These are phyloP conservation scores for Tinea semifulvella DNA, from an alignment of 2,888 invertebrate genomes.

Conservation along the genomic window DNA sequence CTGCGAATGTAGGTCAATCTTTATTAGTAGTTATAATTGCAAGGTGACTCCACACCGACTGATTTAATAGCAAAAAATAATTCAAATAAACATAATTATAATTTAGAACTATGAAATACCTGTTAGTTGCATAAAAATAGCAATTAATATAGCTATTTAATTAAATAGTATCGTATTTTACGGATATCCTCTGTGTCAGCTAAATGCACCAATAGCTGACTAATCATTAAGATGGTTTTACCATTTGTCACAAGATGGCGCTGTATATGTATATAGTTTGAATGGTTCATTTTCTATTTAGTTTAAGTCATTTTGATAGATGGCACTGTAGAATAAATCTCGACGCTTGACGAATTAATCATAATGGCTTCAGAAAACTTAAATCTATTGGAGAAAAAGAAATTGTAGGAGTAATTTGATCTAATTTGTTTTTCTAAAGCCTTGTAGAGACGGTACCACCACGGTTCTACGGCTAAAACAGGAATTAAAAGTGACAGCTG, in stretches of 20 bases:
- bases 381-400: too few relatives aligned
- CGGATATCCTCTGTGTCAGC: background rate
- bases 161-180: background rate
- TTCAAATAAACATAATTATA: background rate
- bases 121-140: background rate
- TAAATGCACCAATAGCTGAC: background rate
- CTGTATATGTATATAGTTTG: background rate
- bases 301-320: background rate
- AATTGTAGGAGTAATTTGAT: too few relatives aligned
- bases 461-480: too few relatives aligned
- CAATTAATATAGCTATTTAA: background rate
- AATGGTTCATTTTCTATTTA: background rate
- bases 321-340: too few relatives aligned
- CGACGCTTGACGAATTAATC: too few relatives aligned
- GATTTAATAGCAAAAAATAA: background rate
- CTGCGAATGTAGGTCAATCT: conserved; percentile 65
- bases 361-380: too few relatives aligned
- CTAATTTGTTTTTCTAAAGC: too few relatives aligned
- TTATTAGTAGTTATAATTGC: conserved; percentile 43
- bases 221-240: background rate
- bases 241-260: background rate
- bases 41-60: conserved; percentile 19
- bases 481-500: too few relatives aligned
- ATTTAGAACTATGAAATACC: background rate
- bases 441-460: too few relatives aligned